Evolutionary conservation across 2,797 vertebrate genomes (phyloP), one percentile per base, ranked within the genome.

Genomic region (Sebastes variabilis): DNA sequence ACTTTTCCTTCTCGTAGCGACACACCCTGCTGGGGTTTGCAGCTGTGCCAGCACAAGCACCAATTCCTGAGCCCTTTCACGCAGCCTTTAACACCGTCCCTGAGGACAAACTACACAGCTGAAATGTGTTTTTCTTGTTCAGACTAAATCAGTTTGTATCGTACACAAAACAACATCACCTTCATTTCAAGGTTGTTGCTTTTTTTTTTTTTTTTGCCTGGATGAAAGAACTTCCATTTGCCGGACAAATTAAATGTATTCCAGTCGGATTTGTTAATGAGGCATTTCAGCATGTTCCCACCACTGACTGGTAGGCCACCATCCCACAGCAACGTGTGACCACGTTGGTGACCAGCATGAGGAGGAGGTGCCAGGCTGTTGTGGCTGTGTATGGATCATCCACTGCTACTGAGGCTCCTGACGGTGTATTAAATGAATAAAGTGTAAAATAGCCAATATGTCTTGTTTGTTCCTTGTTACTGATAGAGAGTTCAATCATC

Each of bases 11-110:
- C 77, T 82, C 64, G 34, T 20, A 76, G 55, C 8, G 74, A 79
- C 79, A 83, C 75, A 18, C 68, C 68, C 66, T 80, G 74, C 77
- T 61, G 60, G 34, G 65, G 68, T 69, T 54, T 80, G 79, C 69
- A 69, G 80, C 62, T 82, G 81, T 72, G 74, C 74, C 69, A 32
- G 65, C 64, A 75, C 62, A 52, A 74, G 46, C 71, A 77, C 12
- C 27, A 4, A 38, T 46, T 68, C 59, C 56, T 42, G 16, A 74
- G 56, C 55, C 42, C 68, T 65, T 72, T 82, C 64, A 66, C n/a
- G n/a, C 78, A 80, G 66, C 70, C 70, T 66, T 52, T 64, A 3
- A 65, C 58, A 18, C 25, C 12, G 1, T 68, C 73, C 59, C 84
- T 2, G 6, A 36, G 49, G 83, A 79, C n/a, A 38, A 42, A 18